Evolutionary conservation across 2,888 invertebrate species (phyloP).

Genomic region (Epinotia nisella): DNA sequence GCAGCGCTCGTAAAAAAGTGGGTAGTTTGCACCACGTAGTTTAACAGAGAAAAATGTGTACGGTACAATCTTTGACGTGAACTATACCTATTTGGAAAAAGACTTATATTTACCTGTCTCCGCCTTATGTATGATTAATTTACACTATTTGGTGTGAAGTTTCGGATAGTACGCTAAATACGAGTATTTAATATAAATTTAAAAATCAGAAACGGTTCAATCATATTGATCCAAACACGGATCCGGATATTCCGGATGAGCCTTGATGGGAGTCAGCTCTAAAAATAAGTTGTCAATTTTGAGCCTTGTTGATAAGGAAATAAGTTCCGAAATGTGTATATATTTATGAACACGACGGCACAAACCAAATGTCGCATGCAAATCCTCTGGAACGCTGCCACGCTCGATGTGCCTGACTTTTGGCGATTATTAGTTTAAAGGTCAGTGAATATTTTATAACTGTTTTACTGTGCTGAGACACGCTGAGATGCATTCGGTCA

Average conservation of each 20-base stretch:
- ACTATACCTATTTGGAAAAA: too few species aligned
- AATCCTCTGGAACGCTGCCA: slow-evolving; percentile 38
- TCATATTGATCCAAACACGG: slow-evolving; percentile 12
- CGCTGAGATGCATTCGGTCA: too few species aligned
- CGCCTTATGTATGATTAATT: neutral
- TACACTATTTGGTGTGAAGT: neutral
- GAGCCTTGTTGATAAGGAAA: neutral
- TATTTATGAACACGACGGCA: neutral
- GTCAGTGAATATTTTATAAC: neutral
- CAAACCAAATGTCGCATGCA: slow-evolving; percentile 11
- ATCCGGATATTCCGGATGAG: slow-evolving; percentile 10
- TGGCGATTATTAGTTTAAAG: slow-evolving; percentile 1
- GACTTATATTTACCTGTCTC: neutral
- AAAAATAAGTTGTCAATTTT: neutral
- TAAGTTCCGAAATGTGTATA: neutral
- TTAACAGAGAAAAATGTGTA: too few species aligned
- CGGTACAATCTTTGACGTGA: too few species aligned
- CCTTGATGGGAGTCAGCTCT: neutral
- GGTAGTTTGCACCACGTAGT: too few species aligned
- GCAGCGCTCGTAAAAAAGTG: too few species aligned
- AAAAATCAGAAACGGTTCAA: neutral
- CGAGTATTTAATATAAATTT: neutral
- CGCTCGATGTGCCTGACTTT: slow-evolving; percentile 21
- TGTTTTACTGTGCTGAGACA: neutral
- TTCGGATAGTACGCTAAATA: neutral